Conservation (phyloP, 2,888 invertebrate genomes). For the Embidobia sp. region DNA sequence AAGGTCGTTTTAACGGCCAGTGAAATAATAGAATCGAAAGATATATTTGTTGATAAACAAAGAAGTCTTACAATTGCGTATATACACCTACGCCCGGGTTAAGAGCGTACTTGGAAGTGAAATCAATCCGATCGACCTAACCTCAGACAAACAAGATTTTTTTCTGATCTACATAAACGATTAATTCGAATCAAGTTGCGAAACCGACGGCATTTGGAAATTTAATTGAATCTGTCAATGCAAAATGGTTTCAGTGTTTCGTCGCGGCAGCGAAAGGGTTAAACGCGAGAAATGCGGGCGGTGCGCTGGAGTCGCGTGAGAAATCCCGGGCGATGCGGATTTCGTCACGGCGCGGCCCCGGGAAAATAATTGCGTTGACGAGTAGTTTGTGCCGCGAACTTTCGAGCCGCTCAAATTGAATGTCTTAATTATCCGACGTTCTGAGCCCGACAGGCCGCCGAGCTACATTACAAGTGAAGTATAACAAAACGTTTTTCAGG, state of each 20-base stretch:
- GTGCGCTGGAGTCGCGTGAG: constrained; percentile 53
- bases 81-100: no score
- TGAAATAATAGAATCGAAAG: no score
- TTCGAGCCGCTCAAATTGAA: constrained; percentile 56
- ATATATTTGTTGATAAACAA: no score
- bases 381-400: constrained; percentile 52
- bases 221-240: constrained; percentile 52
- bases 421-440: constrained; percentile 56
- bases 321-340: constrained; percentile 46
- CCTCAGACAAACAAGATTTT: no score
- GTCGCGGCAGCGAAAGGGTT: constrained; percentile 49
- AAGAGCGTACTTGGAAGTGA: no score
- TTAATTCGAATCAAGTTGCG: constrained; percentile 21
- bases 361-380: constrained; percentile 56
- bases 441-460: constrained; percentile 37
- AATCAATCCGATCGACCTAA: no score
- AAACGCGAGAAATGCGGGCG: constrained; percentile 47
- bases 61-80: no score
- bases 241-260: constrained; percentile 34
- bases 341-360: constrained; percentile 60
- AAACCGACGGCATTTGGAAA: constrained; percentile 21
- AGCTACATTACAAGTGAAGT: constrained; percentile 38
- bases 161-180: no score
- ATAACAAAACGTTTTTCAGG: constrained; percentile 55
- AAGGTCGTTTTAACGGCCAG: no score